phyloP scores from a whole-genome alignment of 1,140 invertebrate species.

The Neelides sp. region DNA sequence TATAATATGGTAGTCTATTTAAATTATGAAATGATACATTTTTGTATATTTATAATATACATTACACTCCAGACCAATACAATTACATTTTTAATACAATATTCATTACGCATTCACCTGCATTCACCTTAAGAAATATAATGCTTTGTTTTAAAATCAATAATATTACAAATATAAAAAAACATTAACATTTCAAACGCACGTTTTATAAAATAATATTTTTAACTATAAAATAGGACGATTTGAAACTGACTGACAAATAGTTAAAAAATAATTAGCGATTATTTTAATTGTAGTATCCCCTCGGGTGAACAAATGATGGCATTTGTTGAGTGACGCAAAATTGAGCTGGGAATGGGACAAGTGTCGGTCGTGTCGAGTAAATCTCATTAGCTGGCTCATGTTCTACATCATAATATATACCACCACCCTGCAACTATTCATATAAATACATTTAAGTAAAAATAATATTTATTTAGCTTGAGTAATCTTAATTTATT shows the following conservation, averaged over 20 bases:
- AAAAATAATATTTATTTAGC: too few species aligned
- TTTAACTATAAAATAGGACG: not conserved
- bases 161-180: not conserved
- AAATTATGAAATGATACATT: too few species aligned
- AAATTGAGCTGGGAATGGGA: slow-evolving; percentile 12
- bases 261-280: not conserved
- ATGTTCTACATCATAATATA: slow-evolving; percentile 9
- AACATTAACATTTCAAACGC: not conserved
- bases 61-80: too few species aligned
- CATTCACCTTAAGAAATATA: too few species aligned
- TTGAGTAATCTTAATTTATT: too few species aligned
- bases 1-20: too few species aligned
- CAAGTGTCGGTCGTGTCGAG: slow-evolving; percentile 6
- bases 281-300: not conserved
- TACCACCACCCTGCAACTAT: slow-evolving; percentile 1
- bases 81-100: too few species aligned
- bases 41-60: too few species aligned
- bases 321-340: slow-evolving; percentile 6
- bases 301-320: not conserved
- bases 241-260: not conserved
- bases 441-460: too few species aligned
- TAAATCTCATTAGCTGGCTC: slow-evolving; percentile 5
- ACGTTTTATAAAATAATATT: not conserved
- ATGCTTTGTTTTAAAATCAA: too few species aligned
- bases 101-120: too few species aligned